These are phyloP conservation scores for Labeo calbasu DNA, from an alignment of 2,797 vertebrate genomes.

Conservation along the genomic window DNA sequence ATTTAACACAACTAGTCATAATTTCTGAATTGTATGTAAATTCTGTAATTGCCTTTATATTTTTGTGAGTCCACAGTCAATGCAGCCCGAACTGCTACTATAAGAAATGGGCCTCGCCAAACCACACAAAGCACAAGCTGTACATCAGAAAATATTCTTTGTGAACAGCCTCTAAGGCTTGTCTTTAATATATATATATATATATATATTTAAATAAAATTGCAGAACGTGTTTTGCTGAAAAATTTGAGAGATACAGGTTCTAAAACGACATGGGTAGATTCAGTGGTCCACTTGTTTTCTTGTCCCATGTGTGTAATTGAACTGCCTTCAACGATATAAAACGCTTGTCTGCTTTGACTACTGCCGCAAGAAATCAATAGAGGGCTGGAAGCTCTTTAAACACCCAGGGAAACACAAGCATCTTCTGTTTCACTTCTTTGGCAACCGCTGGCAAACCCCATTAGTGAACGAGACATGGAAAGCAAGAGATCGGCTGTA, in stretches of 20 bases:
- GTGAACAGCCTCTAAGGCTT: neutral
- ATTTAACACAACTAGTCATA: neutral
- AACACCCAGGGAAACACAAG: constrained; percentile 47
- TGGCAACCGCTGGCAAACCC: constrained; percentile 25
- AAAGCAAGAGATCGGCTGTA: neutral
- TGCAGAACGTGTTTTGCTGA: neutral
- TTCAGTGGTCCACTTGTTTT: constrained; percentile 16
- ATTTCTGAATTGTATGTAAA: neutral
- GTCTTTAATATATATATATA: no score
- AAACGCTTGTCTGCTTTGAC: constrained; percentile 48
- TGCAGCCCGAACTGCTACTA: neutral
- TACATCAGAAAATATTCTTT: neutral
- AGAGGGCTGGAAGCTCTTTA: constrained; percentile 42
- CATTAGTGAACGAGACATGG: constrained; percentile 6
- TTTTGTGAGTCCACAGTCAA: neutral
- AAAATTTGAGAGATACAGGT: neutral
- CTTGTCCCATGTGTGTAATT: constrained; percentile 27
- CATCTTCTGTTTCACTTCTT: constrained; percentile 56
- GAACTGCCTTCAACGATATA: constrained; percentile 28
- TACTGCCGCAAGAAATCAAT: constrained; percentile 50
- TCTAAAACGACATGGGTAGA: neutral
- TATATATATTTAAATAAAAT: neutral
- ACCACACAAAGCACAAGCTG: neutral
- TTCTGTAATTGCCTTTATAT: no score
- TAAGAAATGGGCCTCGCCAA: neutral